Evolutionary conservation across 2,113 vertebrate species (phyloP).

Genomic region (Tragelaphus scriptus): DNA sequence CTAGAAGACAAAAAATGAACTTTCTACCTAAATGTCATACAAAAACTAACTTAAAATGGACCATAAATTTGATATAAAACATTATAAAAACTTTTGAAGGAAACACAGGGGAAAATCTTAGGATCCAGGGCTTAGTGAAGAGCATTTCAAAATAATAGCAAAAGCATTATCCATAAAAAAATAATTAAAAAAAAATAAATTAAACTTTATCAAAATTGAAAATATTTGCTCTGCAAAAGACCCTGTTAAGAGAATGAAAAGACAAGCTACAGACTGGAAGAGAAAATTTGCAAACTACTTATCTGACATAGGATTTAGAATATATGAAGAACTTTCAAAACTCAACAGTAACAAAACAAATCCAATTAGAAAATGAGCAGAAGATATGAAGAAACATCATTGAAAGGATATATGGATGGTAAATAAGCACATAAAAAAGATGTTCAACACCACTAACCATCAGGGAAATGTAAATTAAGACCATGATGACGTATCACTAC

Average conservation of each 20-base stretch:
- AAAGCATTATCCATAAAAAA: not conserved
- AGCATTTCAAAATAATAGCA: not conserved
- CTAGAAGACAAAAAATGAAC: not conserved
- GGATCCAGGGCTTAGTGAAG: not conserved
- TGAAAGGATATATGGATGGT: constrained; percentile 39
- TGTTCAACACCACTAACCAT: constrained; percentile 56
- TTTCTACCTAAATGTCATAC: not conserved
- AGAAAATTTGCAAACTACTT: constrained; percentile 20
- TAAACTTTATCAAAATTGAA: constrained; percentile 40
- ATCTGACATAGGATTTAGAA: constrained; percentile 33
- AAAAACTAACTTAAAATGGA: constrained; percentile 22
- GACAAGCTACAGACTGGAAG: constrained; percentile 6
- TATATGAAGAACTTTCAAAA: constrained; percentile 47
- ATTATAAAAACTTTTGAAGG: constrained; percentile 6
- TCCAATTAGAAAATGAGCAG: constrained; percentile 48
- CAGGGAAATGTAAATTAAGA: constrained; percentile 64
- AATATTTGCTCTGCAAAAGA: constrained; percentile 22
- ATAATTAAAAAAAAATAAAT: not conserved
- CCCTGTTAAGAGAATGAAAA: constrained; percentile 31
- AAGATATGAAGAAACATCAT: constrained; percentile 50
- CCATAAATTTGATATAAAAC: constrained; percentile 18
- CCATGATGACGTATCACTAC: constrained; percentile 53
- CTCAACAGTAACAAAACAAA: constrained; percentile 42
- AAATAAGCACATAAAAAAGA: constrained; percentile 62
- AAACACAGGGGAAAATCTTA: not conserved